Evolutionary conservation across 2,113 vertebrate species (phyloP).

Genomic region (Oreochromis spilurus): DNA sequence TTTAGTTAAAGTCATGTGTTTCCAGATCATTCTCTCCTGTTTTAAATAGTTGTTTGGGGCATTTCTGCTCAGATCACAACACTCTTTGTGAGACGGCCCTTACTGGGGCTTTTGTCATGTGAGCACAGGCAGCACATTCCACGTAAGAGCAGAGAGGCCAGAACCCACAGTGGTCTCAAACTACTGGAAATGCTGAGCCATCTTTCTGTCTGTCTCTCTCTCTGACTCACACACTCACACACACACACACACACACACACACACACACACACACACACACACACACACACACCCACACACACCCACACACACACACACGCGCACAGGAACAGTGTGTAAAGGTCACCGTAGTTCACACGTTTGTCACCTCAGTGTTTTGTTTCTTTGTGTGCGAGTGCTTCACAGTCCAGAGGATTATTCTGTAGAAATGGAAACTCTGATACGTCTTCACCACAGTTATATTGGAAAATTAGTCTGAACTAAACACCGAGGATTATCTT

Average conservation of each 20-base stretch:
- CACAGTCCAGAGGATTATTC: neutral
- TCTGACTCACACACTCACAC: fast-evolving
- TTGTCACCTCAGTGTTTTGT: constrained; percentile 21
- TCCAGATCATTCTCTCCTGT: neutral
- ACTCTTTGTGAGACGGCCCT: neutral
- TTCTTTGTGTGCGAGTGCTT: neutral
- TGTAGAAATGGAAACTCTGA: neutral
- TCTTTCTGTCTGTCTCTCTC: neutral
- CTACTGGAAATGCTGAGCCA: constrained; percentile 9
- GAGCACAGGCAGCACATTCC: constrained; percentile 45
- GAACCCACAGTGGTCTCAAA: neutral
- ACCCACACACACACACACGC: too few species aligned
- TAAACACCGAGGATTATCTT: neutral
- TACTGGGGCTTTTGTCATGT: neutral
- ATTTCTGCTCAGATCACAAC: neutral
- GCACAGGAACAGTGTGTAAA: neutral
- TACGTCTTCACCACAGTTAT: neutral
- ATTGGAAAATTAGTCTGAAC: neutral
- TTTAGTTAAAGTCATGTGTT: neutral
- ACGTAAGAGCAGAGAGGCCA: neutral
- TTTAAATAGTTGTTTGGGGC: neutral
- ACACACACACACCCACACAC: too few species aligned
- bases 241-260: too few species aligned
- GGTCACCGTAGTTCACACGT: constrained; percentile 1
- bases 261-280: fast-evolving